A percentile compares a stretch with the other conserved stretches of the same genome.
These are phyloP conservation scores for Argentina silus DNA, from an alignment of 2,797 vertebrate species.

Conservation along the genomic window DNA sequence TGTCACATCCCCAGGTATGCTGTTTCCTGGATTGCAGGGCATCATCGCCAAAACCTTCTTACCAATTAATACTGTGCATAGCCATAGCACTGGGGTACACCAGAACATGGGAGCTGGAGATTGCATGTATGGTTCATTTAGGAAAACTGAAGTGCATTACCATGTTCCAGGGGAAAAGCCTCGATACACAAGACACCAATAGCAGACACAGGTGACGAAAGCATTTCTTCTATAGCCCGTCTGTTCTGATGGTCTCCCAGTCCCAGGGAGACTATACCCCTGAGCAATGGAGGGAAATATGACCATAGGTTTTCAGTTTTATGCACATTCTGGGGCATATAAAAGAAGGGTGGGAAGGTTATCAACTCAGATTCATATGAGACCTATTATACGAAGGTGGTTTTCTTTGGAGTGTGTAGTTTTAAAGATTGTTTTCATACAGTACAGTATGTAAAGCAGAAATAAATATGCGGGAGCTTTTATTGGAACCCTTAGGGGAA, in stretches of 20 bases:
- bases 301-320: background rate
- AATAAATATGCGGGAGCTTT: background rate
- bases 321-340: background rate
- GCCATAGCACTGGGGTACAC: background rate
- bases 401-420: background rate
- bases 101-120: background rate
- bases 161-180: background rate
- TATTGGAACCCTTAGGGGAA: background rate
- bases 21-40: background rate
- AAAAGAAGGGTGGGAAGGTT: background rate
- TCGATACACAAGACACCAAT: background rate
- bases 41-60: background rate
- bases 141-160: background rate
- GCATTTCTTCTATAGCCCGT: background rate
- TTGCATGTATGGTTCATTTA: background rate
- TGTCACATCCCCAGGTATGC: background rate
- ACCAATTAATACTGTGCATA: background rate
- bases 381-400: background rate
- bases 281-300: background rate
- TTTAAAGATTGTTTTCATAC: background rate
- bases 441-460: background rate
- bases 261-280: background rate
- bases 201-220: background rate
- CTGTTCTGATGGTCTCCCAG: background rate
- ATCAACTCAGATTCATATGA: background rate